phyloP scores from a whole-genome alignment of 2,888 invertebrate species.

The Steinernema carpocapsae region DNA sequence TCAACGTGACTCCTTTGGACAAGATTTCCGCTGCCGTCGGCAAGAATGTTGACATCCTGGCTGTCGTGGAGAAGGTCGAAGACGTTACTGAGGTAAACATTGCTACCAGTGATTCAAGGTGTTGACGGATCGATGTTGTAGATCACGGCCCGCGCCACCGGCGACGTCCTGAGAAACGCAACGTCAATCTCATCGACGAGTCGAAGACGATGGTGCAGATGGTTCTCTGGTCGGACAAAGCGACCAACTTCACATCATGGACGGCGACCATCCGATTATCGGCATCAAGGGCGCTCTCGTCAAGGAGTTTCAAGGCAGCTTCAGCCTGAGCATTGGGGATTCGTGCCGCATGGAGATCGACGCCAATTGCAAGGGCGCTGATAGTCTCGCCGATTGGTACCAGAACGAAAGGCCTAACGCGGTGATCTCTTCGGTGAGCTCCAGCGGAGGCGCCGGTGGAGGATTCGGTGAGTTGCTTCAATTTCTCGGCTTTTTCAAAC shows the following conservation, averaged over 20 bases:
- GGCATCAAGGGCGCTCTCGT: conserved; percentile 84
- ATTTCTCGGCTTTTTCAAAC: too few species aligned
- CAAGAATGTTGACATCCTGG: conserved; percentile 57
- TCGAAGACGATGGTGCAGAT: conserved; percentile 80
- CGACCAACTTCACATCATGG: conserved; percentile 78
- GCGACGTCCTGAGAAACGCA: conserved; percentile 80
- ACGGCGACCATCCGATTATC: conserved; percentile 78
- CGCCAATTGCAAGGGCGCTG: conserved; percentile 87
- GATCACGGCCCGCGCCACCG: conserved; percentile 1
- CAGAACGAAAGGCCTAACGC: conserved; percentile 73
- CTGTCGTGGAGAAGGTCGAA: conserved; percentile 57
- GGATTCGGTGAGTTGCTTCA: not conserved
- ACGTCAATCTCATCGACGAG: conserved; percentile 84
- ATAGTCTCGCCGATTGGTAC: conserved; percentile 87
- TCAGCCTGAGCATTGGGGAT: not conserved
- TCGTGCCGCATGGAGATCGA: conserved; percentile 76
- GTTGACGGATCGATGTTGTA: not conserved
- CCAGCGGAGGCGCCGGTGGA: conserved; percentile 17
- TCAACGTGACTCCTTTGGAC: conserved; percentile 44
- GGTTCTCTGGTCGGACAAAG: conserved; percentile 88
- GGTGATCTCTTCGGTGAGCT: conserved; percentile 48
- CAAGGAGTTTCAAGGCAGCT: conserved; percentile 84
- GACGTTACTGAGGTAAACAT: conserved; percentile 40
- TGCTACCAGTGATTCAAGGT: not conserved
- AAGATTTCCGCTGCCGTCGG: not conserved